Percentiles rank a stretch among this genome's conserved stretches.
Evolutionary conservation across 1,140 invertebrate species (phyloP).

Genomic region (Neodiprion pinetum): DNA sequence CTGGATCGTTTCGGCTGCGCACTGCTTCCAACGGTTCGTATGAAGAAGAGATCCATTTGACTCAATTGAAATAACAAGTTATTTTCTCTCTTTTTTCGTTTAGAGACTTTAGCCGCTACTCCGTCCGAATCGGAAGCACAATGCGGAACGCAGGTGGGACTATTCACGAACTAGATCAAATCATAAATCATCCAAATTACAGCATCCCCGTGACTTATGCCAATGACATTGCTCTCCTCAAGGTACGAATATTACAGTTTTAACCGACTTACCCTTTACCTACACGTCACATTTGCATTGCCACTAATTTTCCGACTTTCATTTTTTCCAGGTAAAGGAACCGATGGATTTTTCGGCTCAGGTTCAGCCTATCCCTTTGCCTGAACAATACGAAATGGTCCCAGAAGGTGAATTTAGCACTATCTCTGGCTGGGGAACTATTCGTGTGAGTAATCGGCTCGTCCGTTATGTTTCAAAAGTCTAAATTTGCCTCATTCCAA

Average conservation of each 20-base stretch:
- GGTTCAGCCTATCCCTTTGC: neutral
- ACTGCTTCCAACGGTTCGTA: constrained; percentile 27
- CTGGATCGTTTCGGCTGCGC: constrained; percentile 37
- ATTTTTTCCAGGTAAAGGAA: neutral
- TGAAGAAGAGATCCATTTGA: neutral
- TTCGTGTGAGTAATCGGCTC: neutral
- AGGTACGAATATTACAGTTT: neutral
- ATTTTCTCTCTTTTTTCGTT: neutral
- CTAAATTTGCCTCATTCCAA: neutral
- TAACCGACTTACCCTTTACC: neutral
- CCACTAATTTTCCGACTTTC: neutral
- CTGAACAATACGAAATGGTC: neutral
- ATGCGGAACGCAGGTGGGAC: neutral
- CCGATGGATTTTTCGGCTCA: constrained; percentile 6
- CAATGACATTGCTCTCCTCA: neutral
- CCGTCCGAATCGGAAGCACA: neutral
- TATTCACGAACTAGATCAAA: neutral
- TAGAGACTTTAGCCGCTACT: neutral
- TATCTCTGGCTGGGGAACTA: constrained; percentile 19
- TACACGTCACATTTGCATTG: neutral
- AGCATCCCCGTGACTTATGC: neutral
- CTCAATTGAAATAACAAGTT: neutral
- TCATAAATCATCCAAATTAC: neutral
- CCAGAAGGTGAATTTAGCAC: neutral
- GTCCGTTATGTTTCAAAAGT: neutral